These are phyloP conservation scores for Acomys russatus DNA, from an alignment of 2,797 vertebrate genomes.

Conservation along the genomic window DNA sequence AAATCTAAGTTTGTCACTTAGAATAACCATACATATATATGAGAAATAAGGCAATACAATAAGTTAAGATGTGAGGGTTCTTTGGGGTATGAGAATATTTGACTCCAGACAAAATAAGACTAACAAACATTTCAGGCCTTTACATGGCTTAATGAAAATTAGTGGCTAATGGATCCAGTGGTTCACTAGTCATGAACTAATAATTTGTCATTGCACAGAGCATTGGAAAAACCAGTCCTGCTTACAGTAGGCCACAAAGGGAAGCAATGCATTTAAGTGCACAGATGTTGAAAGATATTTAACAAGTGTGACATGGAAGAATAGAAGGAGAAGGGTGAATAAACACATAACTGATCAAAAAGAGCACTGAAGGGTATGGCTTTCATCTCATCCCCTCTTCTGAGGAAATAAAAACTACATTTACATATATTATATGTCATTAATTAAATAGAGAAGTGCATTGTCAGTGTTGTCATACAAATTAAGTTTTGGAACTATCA, in stretches of 20 bases:
- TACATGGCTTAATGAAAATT: background rate
- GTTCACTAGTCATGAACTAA: background rate
- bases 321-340: background rate
- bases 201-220: rapidly evolving
- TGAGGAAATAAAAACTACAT: no score
- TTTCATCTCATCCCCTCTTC: no score
- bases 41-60: background rate
- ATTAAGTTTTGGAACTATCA: background rate
- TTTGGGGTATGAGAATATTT: background rate
- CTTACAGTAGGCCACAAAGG: background rate
- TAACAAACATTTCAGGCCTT: background rate
- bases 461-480: background rate
- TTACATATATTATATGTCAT: background rate
- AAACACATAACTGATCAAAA: background rate
- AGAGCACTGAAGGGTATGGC: background rate
- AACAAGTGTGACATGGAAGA: background rate
- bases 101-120: background rate
- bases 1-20: background rate
- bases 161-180: background rate
- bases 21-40: background rate
- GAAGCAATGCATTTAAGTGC: background rate
- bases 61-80: background rate
- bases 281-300: background rate
- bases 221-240: background rate
- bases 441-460: background rate